These are phyloP conservation scores for Drosophila hydei DNA, from an alignment of 1,140 invertebrate species.

Conservation along the genomic window DNA sequence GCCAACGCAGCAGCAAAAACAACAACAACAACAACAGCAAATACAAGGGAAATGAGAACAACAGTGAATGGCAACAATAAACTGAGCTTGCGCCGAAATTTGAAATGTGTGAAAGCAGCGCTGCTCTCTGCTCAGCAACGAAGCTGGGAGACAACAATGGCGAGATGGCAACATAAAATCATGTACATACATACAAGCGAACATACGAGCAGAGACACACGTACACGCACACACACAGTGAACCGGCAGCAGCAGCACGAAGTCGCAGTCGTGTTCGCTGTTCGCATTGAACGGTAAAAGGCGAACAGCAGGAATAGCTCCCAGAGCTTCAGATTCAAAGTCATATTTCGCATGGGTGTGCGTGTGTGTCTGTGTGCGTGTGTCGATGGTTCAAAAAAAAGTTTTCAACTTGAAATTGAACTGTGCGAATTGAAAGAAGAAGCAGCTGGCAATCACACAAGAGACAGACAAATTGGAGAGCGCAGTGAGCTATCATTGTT, in stretches of 20 bases:
- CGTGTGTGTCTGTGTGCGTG: constrained; percentile 30
- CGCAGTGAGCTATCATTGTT: constrained; percentile 39
- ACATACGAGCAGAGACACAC: constrained; percentile 21
- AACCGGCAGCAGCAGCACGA: constrained; percentile 31
- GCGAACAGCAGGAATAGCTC: constrained; percentile 30
- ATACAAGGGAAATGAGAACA: constrained; percentile 25
- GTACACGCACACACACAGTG: constrained; percentile 12
- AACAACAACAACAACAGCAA: constrained; percentile 46
- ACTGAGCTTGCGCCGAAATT: constrained; percentile 78
- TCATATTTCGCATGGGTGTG: constrained; percentile 35
- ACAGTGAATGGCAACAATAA: constrained; percentile 68
- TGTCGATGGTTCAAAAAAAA: constrained; percentile 55
- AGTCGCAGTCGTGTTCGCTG: constrained; percentile 36
- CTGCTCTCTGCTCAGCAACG: constrained; percentile 30
- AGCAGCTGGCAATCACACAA: constrained; percentile 40
- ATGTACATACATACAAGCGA: constrained; percentile 37
- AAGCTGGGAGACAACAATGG: constrained; percentile 57
- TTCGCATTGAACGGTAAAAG: constrained; percentile 55
- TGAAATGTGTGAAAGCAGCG: constrained; percentile 50
- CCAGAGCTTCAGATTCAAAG: constrained; percentile 46
- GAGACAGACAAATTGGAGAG: constrained; percentile 73
- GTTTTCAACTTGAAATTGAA: constrained; percentile 79
- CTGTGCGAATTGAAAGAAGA: constrained; percentile 67
- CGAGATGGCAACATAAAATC: constrained; percentile 54
- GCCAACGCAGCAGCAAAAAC: constrained; percentile 48